Evolutionary conservation across 2,113 vertebrate genomes (phyloP), one percentile per base, ranked within the genome.

Genomic region (Pteronura brasiliensis): DNA sequence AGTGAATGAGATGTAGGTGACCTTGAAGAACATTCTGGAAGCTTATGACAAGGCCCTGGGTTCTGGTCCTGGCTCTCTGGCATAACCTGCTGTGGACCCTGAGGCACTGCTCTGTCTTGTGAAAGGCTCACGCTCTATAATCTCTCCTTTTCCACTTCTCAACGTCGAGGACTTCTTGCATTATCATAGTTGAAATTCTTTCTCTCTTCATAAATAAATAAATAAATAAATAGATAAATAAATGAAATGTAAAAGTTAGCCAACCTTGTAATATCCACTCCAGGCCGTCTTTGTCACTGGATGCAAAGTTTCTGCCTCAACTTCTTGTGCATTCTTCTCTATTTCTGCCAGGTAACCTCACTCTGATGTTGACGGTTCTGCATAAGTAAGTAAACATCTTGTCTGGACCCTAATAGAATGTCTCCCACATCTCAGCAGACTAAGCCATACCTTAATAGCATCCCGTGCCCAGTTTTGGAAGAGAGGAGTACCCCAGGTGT

Each of bases 11-110:
- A 91, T 27, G 1, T 11, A 63, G 76, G n/a, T 74, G 77, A 55
- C 7, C 74, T 52, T 59, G 59, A 29, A 92, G 96, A 96, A 85
- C 57, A 52, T 90, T 90, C 96, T 92, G 69, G 96, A 96, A 97
- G 52, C 34, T 82, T 13, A 55, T 81, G 74, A 20, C 9, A 10
- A 72, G 52, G 82, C 59, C 18, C 44, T 44, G 61, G 12, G 1
- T 15, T 97, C 42, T 39, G 1, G 39, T 63, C 2, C 27, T 57
- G 63, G 34, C 39, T 90, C 25, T 76, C 34, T 25, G 14, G 29
- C 52, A 67, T 69, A 6, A 59, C n/a, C 21, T 65, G 29, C 65
- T 42, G 5, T 55, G 55, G 57, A 83, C 83, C 36, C 57, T 21
- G 49, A 57, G 63, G n/a, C 14, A 39, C 8, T 15, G 36, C 25